Conservation (phyloP, 2,888 invertebrate genomes). For the Torymus auratus region DNA sequence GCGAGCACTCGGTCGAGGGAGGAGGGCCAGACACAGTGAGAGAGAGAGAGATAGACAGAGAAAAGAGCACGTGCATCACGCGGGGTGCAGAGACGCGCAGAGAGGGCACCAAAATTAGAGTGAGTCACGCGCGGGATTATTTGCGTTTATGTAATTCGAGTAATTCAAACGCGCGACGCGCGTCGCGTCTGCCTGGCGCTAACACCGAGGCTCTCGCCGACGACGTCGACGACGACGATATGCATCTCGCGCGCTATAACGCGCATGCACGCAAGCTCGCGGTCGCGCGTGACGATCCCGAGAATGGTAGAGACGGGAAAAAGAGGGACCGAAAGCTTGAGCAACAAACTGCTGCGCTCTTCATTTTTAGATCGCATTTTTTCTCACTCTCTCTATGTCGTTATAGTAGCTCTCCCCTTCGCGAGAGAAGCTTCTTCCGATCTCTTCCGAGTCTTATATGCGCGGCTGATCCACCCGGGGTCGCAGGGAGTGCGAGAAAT, state of each 20-base stretch:
- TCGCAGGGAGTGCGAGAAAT: no score
- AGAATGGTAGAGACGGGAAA: no score
- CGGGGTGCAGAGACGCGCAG: slow-evolving; percentile 35
- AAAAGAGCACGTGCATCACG: slow-evolving; percentile 16
- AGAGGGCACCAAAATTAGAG: slow-evolving; percentile 25
- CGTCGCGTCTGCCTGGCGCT: slow-evolving; percentile 50
- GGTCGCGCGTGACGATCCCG: no score
- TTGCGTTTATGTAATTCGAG: slow-evolving; percentile 67
- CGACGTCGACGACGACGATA: slow-evolving; percentile 48
- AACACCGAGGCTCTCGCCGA: slow-evolving; percentile 55
- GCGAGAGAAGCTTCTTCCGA: no score
- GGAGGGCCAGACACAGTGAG: slow-evolving; percentile 5
- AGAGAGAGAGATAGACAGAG: neutral
- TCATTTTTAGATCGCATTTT: no score
- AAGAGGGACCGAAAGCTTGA: no score
- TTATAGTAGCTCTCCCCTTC: no score
- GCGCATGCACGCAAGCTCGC: no score
- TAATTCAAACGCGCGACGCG: slow-evolving; percentile 61
- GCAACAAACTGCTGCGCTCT: no score
- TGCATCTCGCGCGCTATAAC: neutral
- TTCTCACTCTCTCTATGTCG: no score
- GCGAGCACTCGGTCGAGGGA: neutral
- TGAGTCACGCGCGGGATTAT: slow-evolving; percentile 38
- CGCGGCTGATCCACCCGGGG: no score
- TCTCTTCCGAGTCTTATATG: no score